These are phyloP conservation scores for Catajapyx aquilonaris DNA, from an alignment of 1,140 invertebrate genomes.

Conservation along the genomic window DNA sequence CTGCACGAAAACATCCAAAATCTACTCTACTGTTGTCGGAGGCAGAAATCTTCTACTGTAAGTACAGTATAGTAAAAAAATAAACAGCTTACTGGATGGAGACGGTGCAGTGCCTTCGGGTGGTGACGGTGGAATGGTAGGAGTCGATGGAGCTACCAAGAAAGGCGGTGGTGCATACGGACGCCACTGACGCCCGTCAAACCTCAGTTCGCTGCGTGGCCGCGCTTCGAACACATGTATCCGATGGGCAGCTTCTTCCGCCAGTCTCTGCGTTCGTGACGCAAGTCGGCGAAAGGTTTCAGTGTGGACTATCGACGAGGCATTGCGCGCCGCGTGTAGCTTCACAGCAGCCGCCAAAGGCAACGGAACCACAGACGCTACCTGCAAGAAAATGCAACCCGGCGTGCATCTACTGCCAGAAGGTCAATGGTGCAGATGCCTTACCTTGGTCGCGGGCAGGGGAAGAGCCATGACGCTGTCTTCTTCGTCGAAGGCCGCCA, in stretches of 20 bases:
- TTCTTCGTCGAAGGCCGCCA: constrained; percentile 65
- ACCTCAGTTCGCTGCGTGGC: no score
- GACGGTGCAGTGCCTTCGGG: no score
- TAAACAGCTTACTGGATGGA: no score
- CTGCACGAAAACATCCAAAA: no score
- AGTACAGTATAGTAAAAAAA: no score
- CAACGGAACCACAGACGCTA: constrained; percentile 50
- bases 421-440: constrained; percentile 18
- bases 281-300: constrained; percentile 59
- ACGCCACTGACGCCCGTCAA: no score
- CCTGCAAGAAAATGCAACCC: constrained; percentile 32
- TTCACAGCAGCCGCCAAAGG: constrained; percentile 69
- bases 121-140: no score
- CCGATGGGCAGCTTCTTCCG: constrained; percentile 62
- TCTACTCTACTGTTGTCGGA: no score
- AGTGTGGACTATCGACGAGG: constrained; percentile 51
- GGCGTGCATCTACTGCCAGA: constrained; percentile 15
- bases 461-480: constrained; percentile 58
- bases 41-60: no score
- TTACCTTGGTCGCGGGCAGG: constrained; percentile 50
- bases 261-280: constrained; percentile 52
- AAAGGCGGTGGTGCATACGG: no score
- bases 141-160: no score
- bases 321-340: constrained; percentile 60
- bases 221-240: constrained; percentile 25